phyloP scores from a whole-genome alignment of 1,140 invertebrate species.

The Tetraneura akinire region DNA sequence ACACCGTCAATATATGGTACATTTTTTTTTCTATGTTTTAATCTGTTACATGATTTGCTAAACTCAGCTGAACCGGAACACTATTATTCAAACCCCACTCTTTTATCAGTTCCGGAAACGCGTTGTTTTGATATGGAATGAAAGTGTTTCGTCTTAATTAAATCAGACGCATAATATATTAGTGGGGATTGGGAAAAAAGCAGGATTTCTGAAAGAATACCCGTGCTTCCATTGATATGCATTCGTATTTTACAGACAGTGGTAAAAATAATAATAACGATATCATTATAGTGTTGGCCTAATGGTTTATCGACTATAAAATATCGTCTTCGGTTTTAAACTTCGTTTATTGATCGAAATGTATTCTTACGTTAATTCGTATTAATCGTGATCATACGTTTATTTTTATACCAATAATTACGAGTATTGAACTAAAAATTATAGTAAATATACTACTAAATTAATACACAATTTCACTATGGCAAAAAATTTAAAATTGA shows the following conservation, averaged over 20 bases:
- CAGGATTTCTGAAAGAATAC: conserved; percentile 34
- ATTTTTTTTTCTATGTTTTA: conserved; percentile 30
- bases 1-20: neutral
- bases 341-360: too few species aligned
- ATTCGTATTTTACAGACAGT: neutral
- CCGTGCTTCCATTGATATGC: neutral
- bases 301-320: neutral
- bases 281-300: neutral
- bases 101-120: conserved; percentile 40
- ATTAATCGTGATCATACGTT: too few species aligned
- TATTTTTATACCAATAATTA: too few species aligned
- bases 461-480: too few species aligned
- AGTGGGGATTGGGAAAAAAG: conserved; percentile 17
- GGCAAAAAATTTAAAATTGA: neutral
- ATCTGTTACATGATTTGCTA: conserved; percentile 12
- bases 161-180: conserved; percentile 9
- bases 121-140: conserved; percentile 18
- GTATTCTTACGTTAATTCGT: too few species aligned
- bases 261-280: too few species aligned
- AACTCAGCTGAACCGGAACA: conserved; percentile 44
- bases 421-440: too few species aligned
- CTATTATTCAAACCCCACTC: conserved; percentile 10
- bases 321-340: too few species aligned
- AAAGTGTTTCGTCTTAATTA: conserved; percentile 47
- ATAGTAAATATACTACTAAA: too few species aligned